Evolutionary conservation across 1,140 invertebrate species (phyloP).

Genomic region (Hyles vespertilio): DNA sequence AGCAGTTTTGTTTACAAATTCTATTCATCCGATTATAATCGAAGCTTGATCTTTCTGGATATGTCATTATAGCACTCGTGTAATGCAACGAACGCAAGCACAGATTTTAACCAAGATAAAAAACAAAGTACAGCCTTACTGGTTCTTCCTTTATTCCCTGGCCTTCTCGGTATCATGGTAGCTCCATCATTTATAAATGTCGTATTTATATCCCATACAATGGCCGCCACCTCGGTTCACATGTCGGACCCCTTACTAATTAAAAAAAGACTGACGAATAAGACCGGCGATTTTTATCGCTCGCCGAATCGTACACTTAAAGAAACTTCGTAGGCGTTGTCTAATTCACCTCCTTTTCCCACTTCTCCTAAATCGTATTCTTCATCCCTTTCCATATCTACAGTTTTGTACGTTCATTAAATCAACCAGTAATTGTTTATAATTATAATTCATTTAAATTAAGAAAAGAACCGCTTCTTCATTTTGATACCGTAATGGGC

Average conservation of each 20-base stretch:
- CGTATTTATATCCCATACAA: slow-evolving; percentile 67
- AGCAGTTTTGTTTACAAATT: too few species aligned
- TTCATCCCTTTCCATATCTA: slow-evolving; percentile 34
- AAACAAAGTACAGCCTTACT: too few species aligned
- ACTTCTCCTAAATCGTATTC: slow-evolving; percentile 22
- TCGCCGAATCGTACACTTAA: slow-evolving; percentile 64
- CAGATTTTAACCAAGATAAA: too few species aligned
- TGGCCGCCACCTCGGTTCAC: slow-evolving; percentile 65
- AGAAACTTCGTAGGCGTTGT: slow-evolving; percentile 63
- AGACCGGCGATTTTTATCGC: slow-evolving; percentile 73
- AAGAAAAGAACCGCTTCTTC: slow-evolving; percentile 44
- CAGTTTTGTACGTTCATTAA: slow-evolving; percentile 57
- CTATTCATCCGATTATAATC: too few species aligned
- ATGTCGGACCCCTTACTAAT: slow-evolving; percentile 68
- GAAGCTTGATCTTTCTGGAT: too few species aligned
- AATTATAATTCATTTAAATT: slow-evolving; percentile 71
- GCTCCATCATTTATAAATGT: slow-evolving; percentile 58
- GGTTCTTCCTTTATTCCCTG: too few species aligned
- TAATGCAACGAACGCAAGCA: too few species aligned
- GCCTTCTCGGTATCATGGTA: slow-evolving; percentile 2
- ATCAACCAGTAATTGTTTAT: slow-evolving; percentile 65
- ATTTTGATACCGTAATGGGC: slow-evolving; percentile 51
- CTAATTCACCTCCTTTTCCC: slow-evolving; percentile 44
- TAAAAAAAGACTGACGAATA: slow-evolving; percentile 72
- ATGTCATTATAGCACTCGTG: too few species aligned